A percentile compares a stretch with the other conserved stretches of the same genome.
Evolutionary conservation across 2,888 invertebrate genomes (phyloP).

Genomic region (Trissoscelio sp.): DNA sequence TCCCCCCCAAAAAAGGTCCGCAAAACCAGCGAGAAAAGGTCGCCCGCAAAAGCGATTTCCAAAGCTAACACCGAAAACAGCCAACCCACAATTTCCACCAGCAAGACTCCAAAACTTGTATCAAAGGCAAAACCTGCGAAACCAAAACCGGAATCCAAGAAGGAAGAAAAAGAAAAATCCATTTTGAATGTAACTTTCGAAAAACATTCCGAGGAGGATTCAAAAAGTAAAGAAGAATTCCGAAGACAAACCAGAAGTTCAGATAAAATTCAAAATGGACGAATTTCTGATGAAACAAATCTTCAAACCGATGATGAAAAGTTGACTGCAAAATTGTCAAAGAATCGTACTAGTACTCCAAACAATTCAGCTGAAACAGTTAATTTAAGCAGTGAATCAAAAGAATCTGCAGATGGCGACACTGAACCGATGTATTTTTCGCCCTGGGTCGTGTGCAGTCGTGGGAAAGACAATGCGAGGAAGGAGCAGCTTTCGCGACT

Average conservation of each 20-base stretch:
- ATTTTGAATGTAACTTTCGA: conserved; percentile 34
- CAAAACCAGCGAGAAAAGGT: no score
- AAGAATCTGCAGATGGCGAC: background rate
- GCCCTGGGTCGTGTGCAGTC: conserved; percentile 86
- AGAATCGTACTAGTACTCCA: conserved; percentile 3
- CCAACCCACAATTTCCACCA: background rate
- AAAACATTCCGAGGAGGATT: conserved; percentile 2
- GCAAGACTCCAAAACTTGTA: background rate
- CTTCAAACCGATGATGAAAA: background rate
- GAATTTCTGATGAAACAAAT: background rate
- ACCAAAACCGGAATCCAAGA: background rate
- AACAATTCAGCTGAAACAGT: conserved; percentile 25
- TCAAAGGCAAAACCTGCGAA: background rate
- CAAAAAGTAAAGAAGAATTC: background rate
- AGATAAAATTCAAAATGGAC: no score
- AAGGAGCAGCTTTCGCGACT: conserved; percentile 82
- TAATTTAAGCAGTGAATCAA: background rate
- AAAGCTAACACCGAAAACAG: conserved; percentile 3
- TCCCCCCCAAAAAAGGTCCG: background rate
- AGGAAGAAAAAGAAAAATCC: background rate
- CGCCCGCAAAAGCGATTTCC: conserved; percentile 26
- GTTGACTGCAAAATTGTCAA: background rate
- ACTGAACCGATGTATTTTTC: conserved; percentile 74
- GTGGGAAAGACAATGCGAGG: conserved; percentile 86
- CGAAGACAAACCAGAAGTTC: background rate